A percentile compares a stretch with the other conserved stretches of the same genome.
These are phyloP conservation scores for Syngnathus floridae DNA, from an alignment of 2,113 vertebrate species.

Conservation along the genomic window DNA sequence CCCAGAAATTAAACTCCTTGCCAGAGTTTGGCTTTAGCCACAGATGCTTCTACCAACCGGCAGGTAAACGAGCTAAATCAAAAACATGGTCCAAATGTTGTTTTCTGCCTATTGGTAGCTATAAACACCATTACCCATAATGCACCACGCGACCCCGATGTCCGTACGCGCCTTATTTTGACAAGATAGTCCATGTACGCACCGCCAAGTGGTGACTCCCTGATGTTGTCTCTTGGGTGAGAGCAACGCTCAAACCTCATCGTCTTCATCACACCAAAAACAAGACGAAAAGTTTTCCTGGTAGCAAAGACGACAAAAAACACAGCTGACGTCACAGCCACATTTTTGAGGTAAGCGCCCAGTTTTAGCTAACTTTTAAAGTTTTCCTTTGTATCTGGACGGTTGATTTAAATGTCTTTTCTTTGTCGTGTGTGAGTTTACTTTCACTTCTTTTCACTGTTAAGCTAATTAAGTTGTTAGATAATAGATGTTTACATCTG, in stretches of 20 bases:
- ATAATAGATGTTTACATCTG: background rate
- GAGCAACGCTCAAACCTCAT: background rate
- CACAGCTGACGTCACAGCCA: background rate
- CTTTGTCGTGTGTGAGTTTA: background rate
- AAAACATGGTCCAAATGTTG: too few relatives aligned
- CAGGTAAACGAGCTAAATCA: too few relatives aligned
- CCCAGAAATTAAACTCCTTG: too few relatives aligned
- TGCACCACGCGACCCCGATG: background rate
- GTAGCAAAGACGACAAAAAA: background rate
- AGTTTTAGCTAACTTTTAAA: background rate
- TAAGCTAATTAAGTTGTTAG: background rate
- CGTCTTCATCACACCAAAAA: background rate
- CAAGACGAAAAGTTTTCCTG: background rate
- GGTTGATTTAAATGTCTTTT: background rate
- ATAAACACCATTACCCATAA: too few relatives aligned
- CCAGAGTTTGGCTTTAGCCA: too few relatives aligned
- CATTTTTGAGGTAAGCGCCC: background rate
- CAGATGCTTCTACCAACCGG: too few relatives aligned
- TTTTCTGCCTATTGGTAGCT: too few relatives aligned
- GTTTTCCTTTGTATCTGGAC: too few relatives aligned
- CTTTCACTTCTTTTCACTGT: background rate
- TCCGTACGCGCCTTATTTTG: too few relatives aligned
- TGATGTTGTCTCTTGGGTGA: background rate
- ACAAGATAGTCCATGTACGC: too few relatives aligned
- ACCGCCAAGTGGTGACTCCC: background rate